Conservation (phyloP, 2,113 vertebrate genomes). For the Callionymus lyra region DNA sequence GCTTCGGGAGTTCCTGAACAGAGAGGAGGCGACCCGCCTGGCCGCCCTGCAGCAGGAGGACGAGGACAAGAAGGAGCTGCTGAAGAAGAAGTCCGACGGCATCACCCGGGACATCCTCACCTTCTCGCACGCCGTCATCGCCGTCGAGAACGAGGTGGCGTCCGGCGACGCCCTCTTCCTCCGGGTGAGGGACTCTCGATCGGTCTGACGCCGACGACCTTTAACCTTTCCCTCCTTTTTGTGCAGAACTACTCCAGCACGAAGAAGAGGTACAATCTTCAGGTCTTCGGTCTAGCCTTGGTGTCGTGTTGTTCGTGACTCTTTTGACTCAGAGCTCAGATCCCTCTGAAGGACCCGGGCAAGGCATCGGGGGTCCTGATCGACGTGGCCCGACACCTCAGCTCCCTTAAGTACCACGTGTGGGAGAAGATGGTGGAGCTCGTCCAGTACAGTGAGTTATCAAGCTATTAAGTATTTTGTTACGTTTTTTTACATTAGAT, state of each 20-base stretch:
- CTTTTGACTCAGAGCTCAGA: constrained; percentile 43
- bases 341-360: constrained; percentile 49
- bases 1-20: constrained; percentile 53
- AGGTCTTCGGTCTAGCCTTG: neutral
- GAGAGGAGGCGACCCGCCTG: constrained; percentile 52
- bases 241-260: constrained; percentile 63
- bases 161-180: constrained; percentile 51
- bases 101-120: constrained; percentile 61
- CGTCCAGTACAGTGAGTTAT: constrained; percentile 69
- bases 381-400: constrained; percentile 60
- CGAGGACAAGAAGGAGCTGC: constrained; percentile 51
- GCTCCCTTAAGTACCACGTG: constrained; percentile 65
- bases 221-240: constrained; percentile 27
- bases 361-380: constrained; percentile 54
- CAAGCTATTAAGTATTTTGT: neutral
- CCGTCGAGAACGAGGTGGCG: constrained; percentile 61
- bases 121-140: constrained; percentile 60
- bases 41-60: constrained; percentile 51
- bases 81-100: constrained; percentile 58
- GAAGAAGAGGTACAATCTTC: constrained; percentile 55
- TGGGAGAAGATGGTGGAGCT: constrained; percentile 68
- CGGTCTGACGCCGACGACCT: too few species aligned
- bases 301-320: neutral
- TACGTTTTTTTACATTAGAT: too few species aligned
- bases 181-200: constrained; percentile 38